Conservation (phyloP, 2,888 invertebrate species). For the Eupithecia insigniata region DNA sequence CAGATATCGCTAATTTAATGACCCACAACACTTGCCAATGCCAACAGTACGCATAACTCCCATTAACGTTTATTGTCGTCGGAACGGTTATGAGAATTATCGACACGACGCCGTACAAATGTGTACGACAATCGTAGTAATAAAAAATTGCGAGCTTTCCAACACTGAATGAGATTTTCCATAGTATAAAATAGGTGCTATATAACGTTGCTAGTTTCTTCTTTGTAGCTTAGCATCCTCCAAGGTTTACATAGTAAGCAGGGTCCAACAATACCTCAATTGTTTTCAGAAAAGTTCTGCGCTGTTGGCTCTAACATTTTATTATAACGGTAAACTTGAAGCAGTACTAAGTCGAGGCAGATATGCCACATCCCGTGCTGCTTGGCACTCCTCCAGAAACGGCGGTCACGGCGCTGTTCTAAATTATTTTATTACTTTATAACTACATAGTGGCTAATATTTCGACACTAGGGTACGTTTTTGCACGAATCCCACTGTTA, state of each 20-base stretch:
- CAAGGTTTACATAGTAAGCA: background rate
- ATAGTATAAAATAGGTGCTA: constrained; percentile 46
- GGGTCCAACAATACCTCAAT: background rate
- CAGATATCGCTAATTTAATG: constrained; percentile 60
- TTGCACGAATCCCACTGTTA: constrained; percentile 45
- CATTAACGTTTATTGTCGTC: constrained; percentile 41
- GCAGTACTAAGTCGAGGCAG: constrained; percentile 44
- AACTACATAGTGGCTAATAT: constrained; percentile 58
- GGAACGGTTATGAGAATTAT: constrained; percentile 45
- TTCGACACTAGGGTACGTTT: constrained; percentile 46
- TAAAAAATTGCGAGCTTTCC: constrained; percentile 63
- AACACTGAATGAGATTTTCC: constrained; percentile 46
- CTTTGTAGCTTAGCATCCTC: background rate
- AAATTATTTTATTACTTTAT: constrained; percentile 73
- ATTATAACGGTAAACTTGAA: constrained; percentile 63
- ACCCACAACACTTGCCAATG: constrained; percentile 57
- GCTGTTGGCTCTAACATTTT: constrained; percentile 55
- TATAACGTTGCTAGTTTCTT: constrained; percentile 53
- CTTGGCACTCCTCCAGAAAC: constrained; percentile 65
- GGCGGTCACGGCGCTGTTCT: constrained; percentile 59
- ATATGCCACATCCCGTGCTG: constrained; percentile 59
- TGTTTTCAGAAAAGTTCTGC: constrained; percentile 26
- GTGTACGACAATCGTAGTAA: constrained; percentile 49
- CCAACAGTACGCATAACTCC: constrained; percentile 49
- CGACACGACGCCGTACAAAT: constrained; percentile 46